A percentile compares a stretch with the other conserved stretches of the same genome.
These are phyloP conservation scores for Xyrichtys novacula DNA, from an alignment of 2,797 vertebrate species.

Conservation along the genomic window DNA sequence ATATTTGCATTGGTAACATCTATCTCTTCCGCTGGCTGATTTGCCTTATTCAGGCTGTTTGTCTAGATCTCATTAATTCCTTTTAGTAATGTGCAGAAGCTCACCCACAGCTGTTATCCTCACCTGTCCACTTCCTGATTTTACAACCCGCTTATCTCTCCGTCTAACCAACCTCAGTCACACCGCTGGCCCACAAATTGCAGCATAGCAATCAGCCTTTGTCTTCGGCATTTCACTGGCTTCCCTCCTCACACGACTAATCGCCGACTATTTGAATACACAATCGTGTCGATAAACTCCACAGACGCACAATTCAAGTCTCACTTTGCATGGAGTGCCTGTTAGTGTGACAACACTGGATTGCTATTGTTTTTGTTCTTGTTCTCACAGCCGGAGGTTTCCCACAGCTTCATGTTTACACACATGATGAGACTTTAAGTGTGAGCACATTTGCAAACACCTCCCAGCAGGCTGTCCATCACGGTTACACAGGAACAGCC, in stretches of 20 bases:
- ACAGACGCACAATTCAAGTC: conserved; percentile 58
- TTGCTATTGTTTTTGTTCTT: conserved; percentile 37
- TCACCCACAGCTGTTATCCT: conserved; percentile 59
- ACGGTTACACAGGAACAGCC: conserved; percentile 30
- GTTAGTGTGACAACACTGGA: conserved; percentile 60
- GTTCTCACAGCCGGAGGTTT: conserved; percentile 45
- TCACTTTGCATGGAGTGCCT: conserved; percentile 76
- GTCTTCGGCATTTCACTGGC: conserved; percentile 57
- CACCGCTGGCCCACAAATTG: conserved; percentile 44
- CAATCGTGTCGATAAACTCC: conserved; percentile 65
- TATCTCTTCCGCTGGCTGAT: conserved; percentile 58
- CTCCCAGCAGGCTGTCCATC: conserved; percentile 34
- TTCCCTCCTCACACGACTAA: conserved; percentile 52
- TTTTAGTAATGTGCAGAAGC: conserved; percentile 80
- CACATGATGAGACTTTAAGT: conserved; percentile 36
- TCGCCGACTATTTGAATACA: conserved; percentile 75
- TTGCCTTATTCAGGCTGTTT: conserved; percentile 64
- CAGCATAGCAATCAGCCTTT: conserved; percentile 64
- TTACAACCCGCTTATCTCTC: conserved; percentile 59
- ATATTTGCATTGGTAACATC: conserved; percentile 47
- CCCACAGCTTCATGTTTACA: conserved; percentile 46
- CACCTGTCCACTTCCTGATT: conserved; percentile 66
- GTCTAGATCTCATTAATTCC: conserved; percentile 74
- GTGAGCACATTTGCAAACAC: conserved; percentile 22
- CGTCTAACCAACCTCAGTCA: conserved; percentile 47